These are phyloP conservation scores for Cynopterus sphinx DNA, from an alignment of 2,797 vertebrate species.

Conservation along the genomic window DNA sequence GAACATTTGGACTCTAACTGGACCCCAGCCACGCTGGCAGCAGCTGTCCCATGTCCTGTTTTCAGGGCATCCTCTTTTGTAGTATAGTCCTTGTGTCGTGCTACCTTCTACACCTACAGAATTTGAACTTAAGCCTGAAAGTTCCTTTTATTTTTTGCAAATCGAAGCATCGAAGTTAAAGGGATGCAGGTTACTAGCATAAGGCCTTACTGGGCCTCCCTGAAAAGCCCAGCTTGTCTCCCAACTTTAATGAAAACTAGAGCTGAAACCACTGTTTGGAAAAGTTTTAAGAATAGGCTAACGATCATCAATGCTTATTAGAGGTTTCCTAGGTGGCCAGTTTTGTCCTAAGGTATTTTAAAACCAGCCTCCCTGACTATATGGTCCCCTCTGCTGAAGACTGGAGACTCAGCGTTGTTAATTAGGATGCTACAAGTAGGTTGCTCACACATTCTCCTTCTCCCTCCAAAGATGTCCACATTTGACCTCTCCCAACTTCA, in stretches of 20 bases:
- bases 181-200: no score
- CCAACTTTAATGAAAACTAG: not conserved
- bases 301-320: not conserved
- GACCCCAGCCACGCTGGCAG: conserved; percentile 12
- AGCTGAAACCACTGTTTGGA: not conserved
- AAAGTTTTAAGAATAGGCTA: not conserved
- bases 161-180: not conserved
- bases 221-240: not conserved
- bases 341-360: not conserved
- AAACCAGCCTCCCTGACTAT: not conserved
- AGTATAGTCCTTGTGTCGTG: not conserved
- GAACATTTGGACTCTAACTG: not conserved
- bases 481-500: not conserved
- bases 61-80: not conserved
- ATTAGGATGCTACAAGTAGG: not conserved
- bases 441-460: not conserved
- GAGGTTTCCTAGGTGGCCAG: not conserved
- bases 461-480: fast-evolving
- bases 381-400: not conserved
- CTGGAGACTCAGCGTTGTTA: not conserved
- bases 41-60: conserved; percentile 9
- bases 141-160: not conserved
- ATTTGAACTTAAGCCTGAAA: not conserved
- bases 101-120: not conserved
- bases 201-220: fast-evolving